Percentiles rank a stretch among this genome's conserved stretches.
phyloP scores from a whole-genome alignment of 92 coral and sea anemone genomes.

The Heliopora coerulea region DNA sequence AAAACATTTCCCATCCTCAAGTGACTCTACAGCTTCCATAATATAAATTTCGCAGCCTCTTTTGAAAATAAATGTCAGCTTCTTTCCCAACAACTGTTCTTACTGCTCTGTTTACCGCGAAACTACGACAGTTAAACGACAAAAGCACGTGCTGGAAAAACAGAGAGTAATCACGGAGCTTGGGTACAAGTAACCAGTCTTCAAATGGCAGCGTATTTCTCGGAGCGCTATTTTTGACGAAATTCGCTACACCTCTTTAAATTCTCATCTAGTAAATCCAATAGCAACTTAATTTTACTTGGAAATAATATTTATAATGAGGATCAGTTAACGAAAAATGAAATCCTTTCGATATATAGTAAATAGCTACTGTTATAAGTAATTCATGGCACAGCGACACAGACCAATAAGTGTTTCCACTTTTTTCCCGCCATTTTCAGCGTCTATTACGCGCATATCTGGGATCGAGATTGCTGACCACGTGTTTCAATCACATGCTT shows the following conservation, averaged over 20 bases:
- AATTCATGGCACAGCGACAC: too few relatives aligned
- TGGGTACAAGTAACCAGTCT: neutral
- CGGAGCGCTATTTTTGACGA: neutral
- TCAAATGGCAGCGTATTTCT: neutral
- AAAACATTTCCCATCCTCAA: slow-evolving; percentile 5
- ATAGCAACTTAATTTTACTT: neutral
- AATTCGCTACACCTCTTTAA: neutral
- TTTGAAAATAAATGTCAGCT: too few relatives aligned
- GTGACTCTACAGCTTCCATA: slow-evolving; percentile 24
- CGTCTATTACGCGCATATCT: slow-evolving; percentile 1
- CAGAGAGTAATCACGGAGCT: neutral
- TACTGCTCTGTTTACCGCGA: too few relatives aligned
- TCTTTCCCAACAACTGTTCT: too few relatives aligned
- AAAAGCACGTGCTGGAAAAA: neutral
- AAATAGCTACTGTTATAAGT: too few relatives aligned
- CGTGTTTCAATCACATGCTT: slow-evolving; percentile 30
- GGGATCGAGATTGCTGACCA: slow-evolving; percentile 25
- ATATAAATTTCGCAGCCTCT: too few relatives aligned
- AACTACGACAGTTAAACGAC: neutral
- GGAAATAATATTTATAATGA: too few relatives aligned
- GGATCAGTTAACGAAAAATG: too few relatives aligned
- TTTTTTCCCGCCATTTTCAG: slow-evolving; percentile 3
- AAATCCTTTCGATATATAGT: too few relatives aligned
- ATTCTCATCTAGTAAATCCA: too few relatives aligned
- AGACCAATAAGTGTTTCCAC: too few relatives aligned